Conservation (phyloP, 2,113 vertebrate species). For the Shinisaurus crocodilurus region DNA sequence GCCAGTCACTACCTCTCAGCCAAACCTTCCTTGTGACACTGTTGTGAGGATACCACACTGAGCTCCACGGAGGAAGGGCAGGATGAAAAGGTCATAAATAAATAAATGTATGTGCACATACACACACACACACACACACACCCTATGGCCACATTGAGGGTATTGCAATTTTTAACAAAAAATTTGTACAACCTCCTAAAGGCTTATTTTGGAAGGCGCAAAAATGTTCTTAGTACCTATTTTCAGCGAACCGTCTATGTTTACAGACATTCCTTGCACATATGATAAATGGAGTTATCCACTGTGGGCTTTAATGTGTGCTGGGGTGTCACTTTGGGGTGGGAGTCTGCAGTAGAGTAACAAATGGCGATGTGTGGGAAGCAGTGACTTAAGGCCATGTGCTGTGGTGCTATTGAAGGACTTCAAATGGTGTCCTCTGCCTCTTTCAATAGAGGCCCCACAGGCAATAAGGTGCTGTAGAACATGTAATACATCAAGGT, state of each 20-base stretch:
- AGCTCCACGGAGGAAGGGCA: neutral
- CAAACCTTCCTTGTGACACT: too few relatives aligned
- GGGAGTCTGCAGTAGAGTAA: neutral
- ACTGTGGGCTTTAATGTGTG: neutral
- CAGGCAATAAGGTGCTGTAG: neutral
- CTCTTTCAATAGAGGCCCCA: neutral
- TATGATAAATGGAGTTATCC: too few relatives aligned
- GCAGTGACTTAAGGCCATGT: neutral
- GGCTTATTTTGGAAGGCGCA: neutral
- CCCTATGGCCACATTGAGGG: too few relatives aligned
- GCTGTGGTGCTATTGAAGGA: neutral
- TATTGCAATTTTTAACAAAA: too few relatives aligned
- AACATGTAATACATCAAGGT: neutral
- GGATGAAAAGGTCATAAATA: neutral
- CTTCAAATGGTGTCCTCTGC: neutral
- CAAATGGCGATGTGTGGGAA: neutral
- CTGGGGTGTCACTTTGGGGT: neutral
- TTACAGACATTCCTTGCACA: neutral
- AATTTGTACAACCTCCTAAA: neutral
- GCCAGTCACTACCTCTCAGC: too few relatives aligned
- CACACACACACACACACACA: too few relatives aligned
- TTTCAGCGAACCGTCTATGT: neutral
- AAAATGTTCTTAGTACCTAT: neutral
- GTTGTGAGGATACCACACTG: too few relatives aligned
- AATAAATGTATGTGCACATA: neutral